Percentiles rank a stretch among this genome's conserved stretches.
Conservation (phyloP, 2,888 invertebrate genomes). For the Drosophila koepferae region DNA sequence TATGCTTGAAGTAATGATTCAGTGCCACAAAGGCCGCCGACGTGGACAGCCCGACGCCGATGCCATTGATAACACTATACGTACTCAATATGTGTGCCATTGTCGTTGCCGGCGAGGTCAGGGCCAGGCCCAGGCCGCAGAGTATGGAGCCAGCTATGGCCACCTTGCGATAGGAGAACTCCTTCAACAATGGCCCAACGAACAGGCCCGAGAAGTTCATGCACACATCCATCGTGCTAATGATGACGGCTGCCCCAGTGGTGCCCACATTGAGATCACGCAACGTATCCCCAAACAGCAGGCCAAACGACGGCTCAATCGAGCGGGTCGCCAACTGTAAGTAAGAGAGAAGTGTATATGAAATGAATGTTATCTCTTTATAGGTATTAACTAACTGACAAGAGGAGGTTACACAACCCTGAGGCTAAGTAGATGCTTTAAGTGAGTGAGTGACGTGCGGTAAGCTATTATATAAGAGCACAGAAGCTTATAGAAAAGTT, state of each 20-base stretch:
- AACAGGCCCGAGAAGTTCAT: conserved; percentile 92
- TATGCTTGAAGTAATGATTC: conserved; percentile 91
- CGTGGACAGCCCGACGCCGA: conserved; percentile 91
- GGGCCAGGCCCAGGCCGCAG: conserved; percentile 88
- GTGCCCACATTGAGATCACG: conserved; percentile 90
- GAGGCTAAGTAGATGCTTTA: too few relatives aligned
- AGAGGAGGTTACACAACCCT: too few relatives aligned
- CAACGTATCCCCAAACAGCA: conserved; percentile 91
- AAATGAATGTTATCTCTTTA: neutral
- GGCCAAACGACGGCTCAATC: conserved; percentile 92
- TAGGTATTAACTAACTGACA: neutral
- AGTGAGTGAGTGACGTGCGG: neutral
- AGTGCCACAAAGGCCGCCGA: conserved; percentile 92
- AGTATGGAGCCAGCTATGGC: conserved; percentile 89
- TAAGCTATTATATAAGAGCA: conserved; percentile 9
- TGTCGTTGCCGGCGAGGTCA: conserved; percentile 89
- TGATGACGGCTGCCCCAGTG: conserved; percentile 91
- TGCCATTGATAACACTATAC: conserved; percentile 91
- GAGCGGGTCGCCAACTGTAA: conserved; percentile 91
- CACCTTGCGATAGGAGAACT: conserved; percentile 90
- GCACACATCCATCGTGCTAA: conserved; percentile 91
- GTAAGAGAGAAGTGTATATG: neutral
- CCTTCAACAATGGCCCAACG: conserved; percentile 91
- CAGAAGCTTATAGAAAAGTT: neutral
- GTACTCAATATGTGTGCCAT: conserved; percentile 90